Evolutionary conservation across 2,797 vertebrate species (phyloP), one percentile per base, ranked within the genome.

Genomic region (Halcyon chelicuti): DNA sequence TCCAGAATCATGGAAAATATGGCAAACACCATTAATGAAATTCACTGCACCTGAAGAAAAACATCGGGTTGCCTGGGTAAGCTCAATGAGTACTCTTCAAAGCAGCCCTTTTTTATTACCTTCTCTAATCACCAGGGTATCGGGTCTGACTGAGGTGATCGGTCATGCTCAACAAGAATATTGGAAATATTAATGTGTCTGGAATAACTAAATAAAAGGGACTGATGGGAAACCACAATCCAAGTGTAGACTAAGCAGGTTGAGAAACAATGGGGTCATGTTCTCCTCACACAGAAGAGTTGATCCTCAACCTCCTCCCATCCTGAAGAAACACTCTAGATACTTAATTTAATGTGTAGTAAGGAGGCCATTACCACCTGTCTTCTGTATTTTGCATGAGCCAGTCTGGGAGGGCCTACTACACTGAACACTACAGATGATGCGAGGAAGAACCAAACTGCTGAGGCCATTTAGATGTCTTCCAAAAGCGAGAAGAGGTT

Each of bases 361-460:
- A 71, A 19, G 2, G 18, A 90, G 26, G 29, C 5, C 25, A 66
- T 25, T 71, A 55, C 25, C 22, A 67, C 17, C 28, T 42, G 73
- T 26, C 14, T 49, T 40, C 22, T 46, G 1, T 19, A 54, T 60
- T 65, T 79, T 42, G 14, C 25, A 66, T 1, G 7, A 14, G 17
- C 21, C 21, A 26, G 22, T 25, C 37, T 39, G 29, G 72, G 29
- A 61, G 4, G 77, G 46, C 77, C 87, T 82, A 17, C 33, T 35
- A 40, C 28, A 35, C 12, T 7, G 22, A 75, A 25, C 1, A 3
- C 23, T 44, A 58, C 23, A 31, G 46, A 51, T 0, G 0, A 37
- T 11, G n/a, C 16, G 44, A 57, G 22, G 19, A 70, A 51, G 14
- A 75, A 28, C 15, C 61, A 20, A 75, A 75, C 18, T 71, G 61